phyloP scores from a whole-genome alignment of 2,113 vertebrate species.

The Cyanoramphus novaezelandiae region DNA sequence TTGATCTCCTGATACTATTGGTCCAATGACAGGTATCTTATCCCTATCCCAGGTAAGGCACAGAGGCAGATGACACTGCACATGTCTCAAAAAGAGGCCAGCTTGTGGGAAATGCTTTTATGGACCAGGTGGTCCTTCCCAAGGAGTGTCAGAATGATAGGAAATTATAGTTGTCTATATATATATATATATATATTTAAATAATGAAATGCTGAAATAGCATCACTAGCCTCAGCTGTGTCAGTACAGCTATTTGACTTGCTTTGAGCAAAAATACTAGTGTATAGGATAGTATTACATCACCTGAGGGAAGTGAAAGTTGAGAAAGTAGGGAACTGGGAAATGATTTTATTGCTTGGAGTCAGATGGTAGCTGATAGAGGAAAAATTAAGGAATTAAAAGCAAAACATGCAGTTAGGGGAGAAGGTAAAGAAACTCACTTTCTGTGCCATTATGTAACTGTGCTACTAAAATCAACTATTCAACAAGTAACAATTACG shows the following conservation, averaged over 20 bases:
- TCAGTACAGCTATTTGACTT: neutral
- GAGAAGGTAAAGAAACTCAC: neutral
- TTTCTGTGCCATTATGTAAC: neutral
- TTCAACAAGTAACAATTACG: neutral
- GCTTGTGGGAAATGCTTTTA: neutral
- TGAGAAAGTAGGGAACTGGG: neutral
- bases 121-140: neutral
- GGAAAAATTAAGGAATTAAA: neutral
- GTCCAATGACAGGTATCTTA: too few relatives aligned
- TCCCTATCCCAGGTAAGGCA: neutral
- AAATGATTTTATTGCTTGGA: neutral
- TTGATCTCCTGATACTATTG: fast-evolving
- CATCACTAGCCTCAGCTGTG: neutral
- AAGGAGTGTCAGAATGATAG: fast-evolving
- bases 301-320: neutral
- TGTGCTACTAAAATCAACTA: neutral
- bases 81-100: fast-evolving
- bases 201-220: neutral
- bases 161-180: neutral
- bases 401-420: neutral
- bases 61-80: neutral
- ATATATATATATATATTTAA: neutral
- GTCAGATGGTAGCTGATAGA: neutral
- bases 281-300: neutral
- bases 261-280: neutral